phyloP scores from a whole-genome alignment of 2,113 vertebrate genomes.

The Passer montanus region DNA sequence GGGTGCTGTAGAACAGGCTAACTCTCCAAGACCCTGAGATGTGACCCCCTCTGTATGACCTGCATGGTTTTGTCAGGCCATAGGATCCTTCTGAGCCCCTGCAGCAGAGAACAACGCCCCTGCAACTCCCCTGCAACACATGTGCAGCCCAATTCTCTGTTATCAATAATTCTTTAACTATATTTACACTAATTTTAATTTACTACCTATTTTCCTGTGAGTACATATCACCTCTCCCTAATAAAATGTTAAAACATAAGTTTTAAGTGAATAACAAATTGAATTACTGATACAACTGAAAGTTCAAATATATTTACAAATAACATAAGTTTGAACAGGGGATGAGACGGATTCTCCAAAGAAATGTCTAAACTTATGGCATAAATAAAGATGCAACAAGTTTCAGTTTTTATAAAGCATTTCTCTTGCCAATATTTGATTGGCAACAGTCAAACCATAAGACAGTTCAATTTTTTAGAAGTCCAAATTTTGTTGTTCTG shows the following conservation, averaged over 20 bases:
- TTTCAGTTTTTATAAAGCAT: background rate
- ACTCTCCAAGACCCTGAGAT: background rate
- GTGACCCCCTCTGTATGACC: background rate
- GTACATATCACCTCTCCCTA: background rate
- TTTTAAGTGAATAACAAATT: background rate
- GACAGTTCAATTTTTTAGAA: background rate
- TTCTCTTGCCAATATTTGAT: background rate
- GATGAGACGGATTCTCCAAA: background rate
- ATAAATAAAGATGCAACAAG: background rate
- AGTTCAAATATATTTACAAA: background rate
- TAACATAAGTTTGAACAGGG: background rate
- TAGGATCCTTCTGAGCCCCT: background rate
- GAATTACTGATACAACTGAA: background rate
- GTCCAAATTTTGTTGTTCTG: background rate
- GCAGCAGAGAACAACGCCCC: background rate
- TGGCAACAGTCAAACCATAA: background rate
- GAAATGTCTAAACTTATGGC: background rate
- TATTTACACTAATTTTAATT: background rate
- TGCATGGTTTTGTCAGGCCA: background rate
- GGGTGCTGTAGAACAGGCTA: background rate
- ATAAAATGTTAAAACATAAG: background rate
- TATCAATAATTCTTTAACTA: background rate
- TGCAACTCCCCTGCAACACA: background rate
- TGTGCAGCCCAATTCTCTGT: background rate
- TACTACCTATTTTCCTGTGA: background rate